phyloP scores from a whole-genome alignment of 2,888 invertebrate genomes.

The Dolichopus griseipennis region DNA sequence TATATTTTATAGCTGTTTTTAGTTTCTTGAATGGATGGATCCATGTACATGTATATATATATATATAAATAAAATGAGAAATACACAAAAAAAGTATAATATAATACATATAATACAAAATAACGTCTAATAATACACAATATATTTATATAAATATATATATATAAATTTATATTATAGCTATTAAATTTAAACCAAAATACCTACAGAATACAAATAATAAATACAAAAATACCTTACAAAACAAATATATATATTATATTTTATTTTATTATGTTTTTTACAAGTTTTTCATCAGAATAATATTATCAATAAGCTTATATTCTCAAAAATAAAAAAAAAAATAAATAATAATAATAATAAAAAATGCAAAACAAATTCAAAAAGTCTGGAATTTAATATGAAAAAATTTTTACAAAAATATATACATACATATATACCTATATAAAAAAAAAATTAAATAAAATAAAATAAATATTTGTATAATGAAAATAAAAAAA shows the following conservation, averaged over 20 bases:
- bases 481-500: too few species aligned
- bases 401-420: too few species aligned
- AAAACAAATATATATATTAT: not conserved
- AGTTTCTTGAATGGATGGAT: not conserved
- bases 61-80: not conserved
- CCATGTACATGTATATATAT: too few species aligned
- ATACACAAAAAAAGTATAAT: not conserved
- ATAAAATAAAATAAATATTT: too few species aligned
- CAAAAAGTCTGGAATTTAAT: too few species aligned
- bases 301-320: not conserved
- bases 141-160: not conserved
- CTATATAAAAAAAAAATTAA: too few species aligned
- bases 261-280: not conserved
- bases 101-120: not conserved
- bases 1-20: not conserved
- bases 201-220: not conserved
- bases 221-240: constrained; percentile 1
- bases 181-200: not conserved
- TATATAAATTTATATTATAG: not conserved
- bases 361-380: too few species aligned
- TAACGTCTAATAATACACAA: not conserved
- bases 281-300: not conserved
- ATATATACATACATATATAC: too few species aligned
- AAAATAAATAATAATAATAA: too few species aligned
- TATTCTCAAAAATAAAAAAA: not conserved